Evolutionary conservation across 2,797 vertebrate species (phyloP).

Genomic region (Chiloscyllium punctatum): DNA sequence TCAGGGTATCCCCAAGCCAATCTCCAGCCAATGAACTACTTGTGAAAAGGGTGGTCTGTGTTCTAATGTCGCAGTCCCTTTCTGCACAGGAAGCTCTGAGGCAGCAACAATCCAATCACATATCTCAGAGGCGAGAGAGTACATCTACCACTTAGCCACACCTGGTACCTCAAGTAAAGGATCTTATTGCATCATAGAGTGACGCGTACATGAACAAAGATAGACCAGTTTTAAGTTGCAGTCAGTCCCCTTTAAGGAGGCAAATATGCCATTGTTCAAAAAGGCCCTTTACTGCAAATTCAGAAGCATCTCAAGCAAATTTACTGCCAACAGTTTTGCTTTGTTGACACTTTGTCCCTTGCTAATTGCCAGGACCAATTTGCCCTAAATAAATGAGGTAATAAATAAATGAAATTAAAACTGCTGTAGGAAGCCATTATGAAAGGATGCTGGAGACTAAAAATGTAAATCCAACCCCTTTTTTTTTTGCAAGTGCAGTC

Average conservation of each 20-base stretch:
- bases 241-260: neutral
- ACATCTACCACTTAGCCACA: neutral
- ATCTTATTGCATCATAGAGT: neutral
- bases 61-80: neutral
- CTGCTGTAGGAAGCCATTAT: neutral
- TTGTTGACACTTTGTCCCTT: neutral
- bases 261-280: neutral
- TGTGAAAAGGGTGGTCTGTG: too few species aligned
- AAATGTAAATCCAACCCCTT: neutral
- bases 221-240: neutral
- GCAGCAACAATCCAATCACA: neutral
- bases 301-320: neutral
- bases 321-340: neutral
- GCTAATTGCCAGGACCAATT: neutral
- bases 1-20: neutral
- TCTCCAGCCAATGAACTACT: neutral
- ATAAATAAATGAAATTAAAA: conserved; percentile 18
- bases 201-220: neutral
- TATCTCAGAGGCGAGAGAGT: neutral
- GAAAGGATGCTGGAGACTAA: neutral
- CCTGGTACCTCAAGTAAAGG: neutral
- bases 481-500: neutral
- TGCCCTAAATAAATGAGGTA: neutral
- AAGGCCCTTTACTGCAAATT: neutral
- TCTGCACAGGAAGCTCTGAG: neutral